Evolutionary conservation across 1,140 invertebrate genomes (phyloP), one percentile per base, ranked within the genome.

Genomic region (Drosophila nigrodunni): DNA sequence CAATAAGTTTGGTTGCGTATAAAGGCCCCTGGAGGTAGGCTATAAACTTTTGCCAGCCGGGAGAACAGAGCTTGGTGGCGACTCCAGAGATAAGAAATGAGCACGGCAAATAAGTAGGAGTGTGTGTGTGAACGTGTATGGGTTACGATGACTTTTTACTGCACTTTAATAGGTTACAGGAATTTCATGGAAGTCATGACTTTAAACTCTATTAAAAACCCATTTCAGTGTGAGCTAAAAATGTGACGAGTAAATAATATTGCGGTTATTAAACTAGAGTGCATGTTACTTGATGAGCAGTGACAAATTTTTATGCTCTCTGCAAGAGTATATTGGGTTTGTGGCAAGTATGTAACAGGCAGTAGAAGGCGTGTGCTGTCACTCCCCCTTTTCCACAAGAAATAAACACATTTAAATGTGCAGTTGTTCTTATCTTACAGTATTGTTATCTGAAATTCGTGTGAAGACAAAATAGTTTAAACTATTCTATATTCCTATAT

Each of bases 1-100:
- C 78, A 87, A 79, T 87, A 82, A 78, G 82, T 86, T 60, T 59
- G 55, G 59, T 64, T 78, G 69, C 30, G 39, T 57, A 60, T 50
- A 49, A 21, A 58, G 43, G 15, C 60, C 76, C 73, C 44, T 52
- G 9, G 67, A 74, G 43, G 34, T 64, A 64, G 67, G 83, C 83
- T 59, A 87, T 87, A 88, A 87, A 83, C 68, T 74, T 74, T 59
- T 10, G 25, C 60, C 71, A 62, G 37, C 44, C 25, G 35, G 72
- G 65, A 30, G 25, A 66, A 37, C n/a, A 39, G 65, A 47, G 69
- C 58, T 71, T 15, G 60, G 35, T 7, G 47, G 15, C 30, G 47
- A 34, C 61, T 71, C 67, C 43, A 25, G 58, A 69, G 71, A 61
- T 55, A 61, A 55, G 71, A 60, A 68, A 68, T 61, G 65, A 69